These are phyloP conservation scores for Anarsia innoxiella DNA, from an alignment of 2,888 invertebrate genomes.

Conservation along the genomic window DNA sequence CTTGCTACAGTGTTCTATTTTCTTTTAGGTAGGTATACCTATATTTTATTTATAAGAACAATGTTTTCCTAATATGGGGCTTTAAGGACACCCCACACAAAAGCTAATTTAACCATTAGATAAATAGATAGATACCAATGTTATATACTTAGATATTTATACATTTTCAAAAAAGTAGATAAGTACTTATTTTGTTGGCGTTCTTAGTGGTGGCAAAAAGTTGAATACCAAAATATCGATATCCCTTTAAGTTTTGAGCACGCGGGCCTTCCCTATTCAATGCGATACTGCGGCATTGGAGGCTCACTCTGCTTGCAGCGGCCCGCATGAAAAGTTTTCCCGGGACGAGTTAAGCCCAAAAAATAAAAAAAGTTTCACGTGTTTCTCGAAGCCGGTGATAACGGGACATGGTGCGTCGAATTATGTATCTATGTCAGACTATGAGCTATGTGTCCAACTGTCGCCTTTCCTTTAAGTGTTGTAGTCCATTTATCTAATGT, in stretches of 20 bases:
- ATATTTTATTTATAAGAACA: too few relatives aligned
- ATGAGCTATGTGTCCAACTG: conserved; percentile 10
- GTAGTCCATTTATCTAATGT: conserved; percentile 12
- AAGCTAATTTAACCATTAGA: too few relatives aligned
- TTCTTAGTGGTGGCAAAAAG: too few relatives aligned
- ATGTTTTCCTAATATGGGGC: too few relatives aligned
- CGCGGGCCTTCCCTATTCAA: conserved; percentile 15
- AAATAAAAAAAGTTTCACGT: conserved; percentile 17
- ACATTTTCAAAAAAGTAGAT: too few relatives aligned
- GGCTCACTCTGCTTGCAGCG: conserved; percentile 13
- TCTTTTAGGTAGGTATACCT: too few relatives aligned
- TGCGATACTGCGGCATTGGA: conserved; percentile 21
- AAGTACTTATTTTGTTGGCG: too few relatives aligned
- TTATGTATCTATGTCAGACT: conserved; percentile 9
- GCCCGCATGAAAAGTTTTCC: conserved; percentile 7
- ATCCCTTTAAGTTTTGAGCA: conserved; percentile 6
- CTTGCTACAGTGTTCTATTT: too few relatives aligned
- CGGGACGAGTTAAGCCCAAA: conserved; percentile 5
- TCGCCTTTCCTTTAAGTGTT: conserved; percentile 9
- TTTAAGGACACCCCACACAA: too few relatives aligned
- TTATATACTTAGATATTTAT: too few relatives aligned
- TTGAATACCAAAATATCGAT: too few relatives aligned
- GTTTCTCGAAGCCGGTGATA: conserved; percentile 8
- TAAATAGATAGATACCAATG: too few relatives aligned
- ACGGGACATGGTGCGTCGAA: conserved; percentile 11